These are phyloP conservation scores for Rhabdomys dilectus DNA, from an alignment of 2,113 vertebrate species.

Conservation along the genomic window DNA sequence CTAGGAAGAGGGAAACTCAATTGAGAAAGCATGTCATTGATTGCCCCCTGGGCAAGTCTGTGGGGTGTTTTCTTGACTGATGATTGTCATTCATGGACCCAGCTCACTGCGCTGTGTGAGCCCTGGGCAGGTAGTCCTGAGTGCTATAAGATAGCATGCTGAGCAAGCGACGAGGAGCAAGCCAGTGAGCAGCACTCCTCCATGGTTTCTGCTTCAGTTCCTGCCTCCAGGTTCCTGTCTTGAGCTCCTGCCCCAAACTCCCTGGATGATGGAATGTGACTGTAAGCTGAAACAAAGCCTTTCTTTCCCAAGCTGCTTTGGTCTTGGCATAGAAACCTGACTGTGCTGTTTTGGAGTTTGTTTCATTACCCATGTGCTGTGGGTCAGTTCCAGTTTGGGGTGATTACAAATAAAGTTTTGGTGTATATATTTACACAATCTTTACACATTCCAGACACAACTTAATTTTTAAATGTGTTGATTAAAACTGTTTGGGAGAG, in stretches of 20 bases:
- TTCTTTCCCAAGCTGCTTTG: not conserved
- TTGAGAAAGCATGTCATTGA: not conserved
- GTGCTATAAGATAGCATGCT: not conserved
- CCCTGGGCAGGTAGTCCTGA: not conserved
- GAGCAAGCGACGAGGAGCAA: not conserved
- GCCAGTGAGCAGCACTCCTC: not conserved
- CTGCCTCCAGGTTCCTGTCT: not conserved
- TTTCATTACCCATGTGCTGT: not conserved
- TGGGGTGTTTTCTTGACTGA: not conserved
- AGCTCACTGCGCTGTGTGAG: not conserved
- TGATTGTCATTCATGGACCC: not conserved
- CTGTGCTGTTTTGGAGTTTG: not conserved
- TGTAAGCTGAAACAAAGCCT: not conserved
- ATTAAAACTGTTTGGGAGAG: slow-evolving; percentile 1
- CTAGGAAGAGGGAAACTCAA: not conserved
- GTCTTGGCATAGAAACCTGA: not conserved
- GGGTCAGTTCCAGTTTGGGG: slow-evolving; percentile 1
- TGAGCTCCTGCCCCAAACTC: not conserved
- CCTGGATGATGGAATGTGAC: not conserved
- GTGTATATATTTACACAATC: not conserved
- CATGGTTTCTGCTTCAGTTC: not conserved
- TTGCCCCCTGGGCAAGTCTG: not conserved
- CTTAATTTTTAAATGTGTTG: not conserved
- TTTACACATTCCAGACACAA: not conserved
- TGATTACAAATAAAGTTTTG: slow-evolving; percentile 5